These are phyloP conservation scores for Chrysemys picta DNA, from an alignment of 2,113 vertebrate species.

Conservation along the genomic window DNA sequence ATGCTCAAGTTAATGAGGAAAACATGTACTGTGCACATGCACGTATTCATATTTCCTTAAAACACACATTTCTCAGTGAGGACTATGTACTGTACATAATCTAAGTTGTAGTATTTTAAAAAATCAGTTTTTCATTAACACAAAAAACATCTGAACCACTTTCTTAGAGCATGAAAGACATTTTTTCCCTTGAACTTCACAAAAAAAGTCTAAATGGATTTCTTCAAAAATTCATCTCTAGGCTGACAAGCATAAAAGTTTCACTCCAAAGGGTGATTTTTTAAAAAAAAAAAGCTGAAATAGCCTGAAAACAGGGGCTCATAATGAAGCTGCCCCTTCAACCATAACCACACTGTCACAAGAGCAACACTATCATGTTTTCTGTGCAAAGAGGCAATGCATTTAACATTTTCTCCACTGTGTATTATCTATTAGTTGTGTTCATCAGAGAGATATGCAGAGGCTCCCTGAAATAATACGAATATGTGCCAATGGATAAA, in stretches of 20 bases:
- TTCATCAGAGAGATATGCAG: slow-evolving; percentile 50
- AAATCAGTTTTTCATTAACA: not conserved
- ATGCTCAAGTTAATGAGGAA: not conserved
- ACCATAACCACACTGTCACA: slow-evolving; percentile 51
- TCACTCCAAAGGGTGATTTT: not conserved
- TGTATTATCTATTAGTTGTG: slow-evolving; percentile 52
- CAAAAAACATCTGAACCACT: not conserved
- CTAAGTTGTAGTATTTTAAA: not conserved
- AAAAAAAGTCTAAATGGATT: slow-evolving; percentile 39
- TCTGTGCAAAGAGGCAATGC: slow-evolving; percentile 48
- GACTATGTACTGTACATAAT: not conserved
- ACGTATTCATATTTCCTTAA: not conserved
- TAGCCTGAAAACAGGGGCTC: slow-evolving; percentile 58
- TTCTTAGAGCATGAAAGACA: not conserved
- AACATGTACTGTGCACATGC: not conserved
- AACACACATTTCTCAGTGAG: not conserved
- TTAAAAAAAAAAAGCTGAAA: slow-evolving; percentile 13
- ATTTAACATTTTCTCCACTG: slow-evolving; percentile 56
- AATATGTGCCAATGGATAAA: slow-evolving; percentile 6
- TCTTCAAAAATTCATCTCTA: slow-evolving; percentile 52
- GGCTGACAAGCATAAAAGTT: slow-evolving; percentile 40
- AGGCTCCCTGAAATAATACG: slow-evolving; percentile 1
- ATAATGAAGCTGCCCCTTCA: slow-evolving; percentile 67
- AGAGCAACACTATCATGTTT: slow-evolving; percentile 55
- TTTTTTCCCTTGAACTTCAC: not conserved